Conservation (phyloP, 2,113 vertebrate genomes). For the Silurus glanis region DNA sequence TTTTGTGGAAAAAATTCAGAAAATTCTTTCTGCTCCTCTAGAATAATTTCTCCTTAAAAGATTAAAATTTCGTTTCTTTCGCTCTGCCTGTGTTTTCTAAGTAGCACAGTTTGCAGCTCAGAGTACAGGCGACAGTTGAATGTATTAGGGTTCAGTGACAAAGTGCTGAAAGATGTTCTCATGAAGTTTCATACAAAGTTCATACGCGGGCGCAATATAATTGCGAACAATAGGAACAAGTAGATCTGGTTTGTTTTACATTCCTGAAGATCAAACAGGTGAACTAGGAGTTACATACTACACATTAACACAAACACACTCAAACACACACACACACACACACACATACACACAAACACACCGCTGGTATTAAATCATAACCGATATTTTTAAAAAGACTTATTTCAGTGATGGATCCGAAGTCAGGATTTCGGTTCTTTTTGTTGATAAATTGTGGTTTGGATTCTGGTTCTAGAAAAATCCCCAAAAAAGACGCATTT, state of each 20-base stretch:
- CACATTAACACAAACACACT: neutral
- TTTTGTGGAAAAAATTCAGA: neutral
- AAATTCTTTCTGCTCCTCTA: neutral
- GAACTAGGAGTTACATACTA: neutral
- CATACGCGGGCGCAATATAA: neutral
- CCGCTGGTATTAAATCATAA: neutral
- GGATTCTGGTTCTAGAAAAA: neutral
- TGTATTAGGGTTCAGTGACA: neutral
- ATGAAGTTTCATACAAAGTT: neutral
- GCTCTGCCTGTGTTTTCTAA: neutral
- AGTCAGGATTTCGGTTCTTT: neutral
- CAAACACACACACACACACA: neutral
- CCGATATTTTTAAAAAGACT: neutral
- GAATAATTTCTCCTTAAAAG: neutral
- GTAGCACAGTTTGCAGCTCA: neutral
- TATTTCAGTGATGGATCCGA: neutral
- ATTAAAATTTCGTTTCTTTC: neutral
- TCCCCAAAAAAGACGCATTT: neutral
- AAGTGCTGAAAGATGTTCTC: neutral
- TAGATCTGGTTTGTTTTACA: neutral
- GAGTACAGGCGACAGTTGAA: neutral
- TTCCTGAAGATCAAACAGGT: neutral
- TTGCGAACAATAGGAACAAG: neutral
- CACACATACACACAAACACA: neutral
- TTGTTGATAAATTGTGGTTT: neutral